Conservation (phyloP, 2,797 vertebrate species). For the Apogon hyalosoma region DNA sequence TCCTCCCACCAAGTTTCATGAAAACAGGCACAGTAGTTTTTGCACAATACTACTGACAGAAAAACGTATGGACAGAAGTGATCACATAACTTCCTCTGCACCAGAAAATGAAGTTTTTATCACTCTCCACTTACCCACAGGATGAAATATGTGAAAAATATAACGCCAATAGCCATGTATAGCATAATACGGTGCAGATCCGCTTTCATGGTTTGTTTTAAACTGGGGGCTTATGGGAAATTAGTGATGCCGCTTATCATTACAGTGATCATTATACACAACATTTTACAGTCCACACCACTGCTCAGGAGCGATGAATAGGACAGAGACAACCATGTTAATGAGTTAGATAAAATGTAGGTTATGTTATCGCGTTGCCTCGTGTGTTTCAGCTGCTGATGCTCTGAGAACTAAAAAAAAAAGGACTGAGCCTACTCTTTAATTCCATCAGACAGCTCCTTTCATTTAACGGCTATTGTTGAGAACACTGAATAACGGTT, state of each 20-base stretch:
- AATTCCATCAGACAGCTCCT: slow-evolving; percentile 76
- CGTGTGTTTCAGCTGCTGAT: slow-evolving; percentile 34
- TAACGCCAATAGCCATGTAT: no score
- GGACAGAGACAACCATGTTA: slow-evolving; percentile 13
- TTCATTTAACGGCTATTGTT: slow-evolving; percentile 80
- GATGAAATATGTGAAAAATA: no score
- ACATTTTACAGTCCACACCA: slow-evolving; percentile 4
- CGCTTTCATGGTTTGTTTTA: no score
- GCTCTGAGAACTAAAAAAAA: slow-evolving; percentile 47
- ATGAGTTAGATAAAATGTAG: slow-evolving; percentile 42
- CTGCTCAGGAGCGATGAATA: slow-evolving; percentile 16
- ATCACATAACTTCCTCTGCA: no score
- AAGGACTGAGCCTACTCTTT: slow-evolving; percentile 67
- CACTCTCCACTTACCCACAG: no score
- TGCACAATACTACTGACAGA: no score
- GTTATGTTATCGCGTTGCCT: slow-evolving; percentile 40
- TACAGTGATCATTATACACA: slow-evolving; percentile 4
- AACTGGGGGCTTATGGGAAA: no score
- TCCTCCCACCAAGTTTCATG: no score
- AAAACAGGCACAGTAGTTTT: no score
- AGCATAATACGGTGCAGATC: no score
- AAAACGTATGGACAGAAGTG: no score
- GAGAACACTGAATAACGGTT: slow-evolving; percentile 75
- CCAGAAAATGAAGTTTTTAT: no score
- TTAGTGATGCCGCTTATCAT: background rate